These are phyloP conservation scores for Peromyscus attwateri DNA, from an alignment of 2,797 vertebrate genomes.

Conservation along the genomic window DNA sequence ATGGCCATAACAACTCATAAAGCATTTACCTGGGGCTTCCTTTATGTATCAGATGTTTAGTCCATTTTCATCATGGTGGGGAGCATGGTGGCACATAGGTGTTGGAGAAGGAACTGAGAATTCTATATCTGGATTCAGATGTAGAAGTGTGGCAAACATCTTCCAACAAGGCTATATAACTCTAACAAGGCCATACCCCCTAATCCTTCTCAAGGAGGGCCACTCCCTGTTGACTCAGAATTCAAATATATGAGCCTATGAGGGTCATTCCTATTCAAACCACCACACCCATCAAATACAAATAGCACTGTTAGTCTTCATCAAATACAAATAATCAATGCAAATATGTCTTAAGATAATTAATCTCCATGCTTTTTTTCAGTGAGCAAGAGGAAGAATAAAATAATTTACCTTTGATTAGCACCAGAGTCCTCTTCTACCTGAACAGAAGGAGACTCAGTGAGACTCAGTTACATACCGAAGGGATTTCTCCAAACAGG, in stretches of 20 bases:
- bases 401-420: not conserved
- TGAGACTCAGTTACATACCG: not conserved
- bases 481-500: not conserved
- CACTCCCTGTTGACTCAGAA: not conserved
- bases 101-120: not conserved
- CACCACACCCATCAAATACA: not conserved
- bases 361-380: not conserved
- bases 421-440: not conserved
- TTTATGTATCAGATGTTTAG: not conserved
- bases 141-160: not conserved
- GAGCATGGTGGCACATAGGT: not conserved
- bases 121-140: not conserved
- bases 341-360: not conserved
- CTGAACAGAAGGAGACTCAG: not conserved
- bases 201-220: not conserved
- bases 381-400: not conserved
- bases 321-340: not conserved
- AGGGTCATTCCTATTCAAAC: not conserved
- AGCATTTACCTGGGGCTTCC: not conserved
- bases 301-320: not conserved
- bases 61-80: not conserved
- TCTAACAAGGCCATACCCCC: not conserved
- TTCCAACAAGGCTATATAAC: not conserved
- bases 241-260: not conserved
- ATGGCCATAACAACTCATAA: not conserved